A percentile compares a stretch with the other conserved stretches of the same genome.
Conservation (phyloP, 2,888 invertebrate genomes). For the Standfussiana lucernea region DNA sequence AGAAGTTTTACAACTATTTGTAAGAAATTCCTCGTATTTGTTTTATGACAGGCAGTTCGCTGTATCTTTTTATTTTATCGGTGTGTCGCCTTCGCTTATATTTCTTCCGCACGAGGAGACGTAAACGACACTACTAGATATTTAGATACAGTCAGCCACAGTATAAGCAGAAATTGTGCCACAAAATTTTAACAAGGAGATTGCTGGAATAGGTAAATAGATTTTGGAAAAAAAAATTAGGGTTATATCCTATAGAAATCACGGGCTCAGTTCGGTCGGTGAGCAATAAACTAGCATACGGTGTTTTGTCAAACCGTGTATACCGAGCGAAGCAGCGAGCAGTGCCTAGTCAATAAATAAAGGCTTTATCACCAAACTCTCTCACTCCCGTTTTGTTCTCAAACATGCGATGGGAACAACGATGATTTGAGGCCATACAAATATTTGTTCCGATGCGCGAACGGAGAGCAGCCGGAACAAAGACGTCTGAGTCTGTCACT, state of each 20-base stretch:
- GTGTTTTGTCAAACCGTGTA: neutral
- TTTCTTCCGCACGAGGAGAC: neutral
- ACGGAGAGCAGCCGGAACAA: conserved; percentile 28
- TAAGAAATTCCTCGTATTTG: conserved; percentile 27
- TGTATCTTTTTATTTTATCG: conserved; percentile 32
- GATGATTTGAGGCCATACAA: conserved; percentile 11
- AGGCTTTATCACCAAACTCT: neutral
- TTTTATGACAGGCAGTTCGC: conserved; percentile 35
- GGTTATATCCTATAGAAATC: too few species aligned
- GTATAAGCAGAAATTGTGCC: neutral
- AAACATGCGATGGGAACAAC: conserved; percentile 30
- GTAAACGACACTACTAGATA: neutral
- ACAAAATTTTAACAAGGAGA: neutral
- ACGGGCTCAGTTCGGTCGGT: neutral
- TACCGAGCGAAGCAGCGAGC: neutral
- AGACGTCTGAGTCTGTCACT: conserved; percentile 9
- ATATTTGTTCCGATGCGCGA: conserved; percentile 41
- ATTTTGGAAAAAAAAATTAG: neutral
- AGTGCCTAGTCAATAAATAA: neutral
- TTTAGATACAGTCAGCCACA: neutral
- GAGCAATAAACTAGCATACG: neutral
- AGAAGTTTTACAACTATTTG: conserved; percentile 48
- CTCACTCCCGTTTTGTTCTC: neutral
- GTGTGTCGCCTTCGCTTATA: conserved; percentile 2
- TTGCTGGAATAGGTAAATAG: neutral